A percentile compares a stretch with the other conserved stretches of the same genome.
Evolutionary conservation across 2,797 vertebrate genomes (phyloP).

Genomic region (Cetoscarus ocellatus): DNA sequence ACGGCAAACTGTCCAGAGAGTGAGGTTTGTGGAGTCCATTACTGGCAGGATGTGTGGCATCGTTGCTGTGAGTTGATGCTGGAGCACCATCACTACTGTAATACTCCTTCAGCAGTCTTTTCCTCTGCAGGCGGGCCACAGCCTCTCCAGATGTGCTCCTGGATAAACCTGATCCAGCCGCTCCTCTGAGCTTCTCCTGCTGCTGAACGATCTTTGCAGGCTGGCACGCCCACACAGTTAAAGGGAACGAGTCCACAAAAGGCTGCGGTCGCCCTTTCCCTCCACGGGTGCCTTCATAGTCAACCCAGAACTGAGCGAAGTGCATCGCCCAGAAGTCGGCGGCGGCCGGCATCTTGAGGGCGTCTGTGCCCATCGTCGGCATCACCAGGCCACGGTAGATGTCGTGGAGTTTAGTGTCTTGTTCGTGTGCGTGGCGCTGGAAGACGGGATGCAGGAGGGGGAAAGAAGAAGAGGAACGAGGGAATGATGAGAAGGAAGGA

Average conservation of each 20-base stretch:
- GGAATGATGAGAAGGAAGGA: slow-evolving; percentile 86
- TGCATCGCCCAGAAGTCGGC: slow-evolving; percentile 94
- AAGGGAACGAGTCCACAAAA: slow-evolving; percentile 96
- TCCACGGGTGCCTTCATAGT: slow-evolving; percentile 92
- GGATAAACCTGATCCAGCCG: slow-evolving; percentile 73
- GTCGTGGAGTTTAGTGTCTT: slow-evolving; percentile 94
- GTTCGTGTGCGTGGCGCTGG: slow-evolving; percentile 94
- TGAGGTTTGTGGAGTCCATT: slow-evolving; percentile 85
- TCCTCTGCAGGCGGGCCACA: slow-evolving; percentile 89
- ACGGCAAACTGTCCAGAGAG: slow-evolving; percentile 80
- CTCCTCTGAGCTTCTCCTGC: slow-evolving; percentile 81
- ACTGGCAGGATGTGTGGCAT: slow-evolving; percentile 51
- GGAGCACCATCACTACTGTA: slow-evolving; percentile 86
- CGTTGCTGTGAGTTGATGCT: slow-evolving; percentile 41
- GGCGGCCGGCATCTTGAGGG: slow-evolving; percentile 92
- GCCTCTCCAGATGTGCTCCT: slow-evolving; percentile 90
- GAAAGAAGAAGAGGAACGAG: slow-evolving; percentile 82
- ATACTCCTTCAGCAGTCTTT: slow-evolving; percentile 94
- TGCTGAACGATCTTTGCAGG: slow-evolving; percentile 88
- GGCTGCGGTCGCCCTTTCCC: slow-evolving; percentile 92
- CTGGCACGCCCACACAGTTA: slow-evolving; percentile 95
- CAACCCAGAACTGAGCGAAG: slow-evolving; percentile 98
- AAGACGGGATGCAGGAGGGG: slow-evolving; percentile 87
- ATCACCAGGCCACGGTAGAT: slow-evolving; percentile 90
- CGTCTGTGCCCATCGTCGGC: slow-evolving; percentile 86